These are phyloP conservation scores for Triplophysa yarkandensis DNA, from an alignment of 2,797 vertebrate genomes.

Conservation along the genomic window DNA sequence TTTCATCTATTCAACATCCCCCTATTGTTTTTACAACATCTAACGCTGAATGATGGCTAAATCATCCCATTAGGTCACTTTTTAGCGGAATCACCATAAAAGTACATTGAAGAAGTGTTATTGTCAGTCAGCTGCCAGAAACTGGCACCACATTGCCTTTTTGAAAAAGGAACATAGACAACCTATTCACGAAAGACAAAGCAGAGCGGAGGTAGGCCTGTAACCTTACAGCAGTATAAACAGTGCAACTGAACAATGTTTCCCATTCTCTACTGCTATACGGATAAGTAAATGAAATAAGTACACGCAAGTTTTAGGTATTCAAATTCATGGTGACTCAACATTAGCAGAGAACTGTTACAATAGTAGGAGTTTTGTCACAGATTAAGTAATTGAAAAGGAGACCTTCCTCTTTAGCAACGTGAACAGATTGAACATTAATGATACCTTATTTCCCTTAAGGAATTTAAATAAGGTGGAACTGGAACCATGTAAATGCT, in stretches of 20 bases:
- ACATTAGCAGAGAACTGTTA: background rate
- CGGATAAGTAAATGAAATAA: background rate
- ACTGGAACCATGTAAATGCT: slow-evolving; percentile 12
- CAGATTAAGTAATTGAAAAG: background rate
- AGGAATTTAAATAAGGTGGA: slow-evolving; percentile 5
- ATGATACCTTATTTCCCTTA: background rate
- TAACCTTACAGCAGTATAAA: slow-evolving; percentile 2
- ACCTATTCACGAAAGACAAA: slow-evolving; percentile 2
- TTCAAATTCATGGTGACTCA: background rate
- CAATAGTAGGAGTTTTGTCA: background rate
- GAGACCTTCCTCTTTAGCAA: background rate
- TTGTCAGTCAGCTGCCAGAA: background rate
- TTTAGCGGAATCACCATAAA: slow-evolving; percentile 4
- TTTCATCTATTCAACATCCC: background rate
- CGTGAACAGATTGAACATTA: background rate
- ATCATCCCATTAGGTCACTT: background rate
- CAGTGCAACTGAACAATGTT: background rate
- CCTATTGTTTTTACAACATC: background rate
- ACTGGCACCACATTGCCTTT: background rate
- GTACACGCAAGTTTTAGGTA: background rate
- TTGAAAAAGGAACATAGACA: background rate
- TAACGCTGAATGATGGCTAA: background rate
- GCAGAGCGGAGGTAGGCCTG: background rate
- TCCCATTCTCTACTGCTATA: background rate
- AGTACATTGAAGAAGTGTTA: background rate